Evolutionary conservation across 2,113 vertebrate species (phyloP), one percentile per base, ranked within the genome.

Genomic region (Mohoua ochrocephala): DNA sequence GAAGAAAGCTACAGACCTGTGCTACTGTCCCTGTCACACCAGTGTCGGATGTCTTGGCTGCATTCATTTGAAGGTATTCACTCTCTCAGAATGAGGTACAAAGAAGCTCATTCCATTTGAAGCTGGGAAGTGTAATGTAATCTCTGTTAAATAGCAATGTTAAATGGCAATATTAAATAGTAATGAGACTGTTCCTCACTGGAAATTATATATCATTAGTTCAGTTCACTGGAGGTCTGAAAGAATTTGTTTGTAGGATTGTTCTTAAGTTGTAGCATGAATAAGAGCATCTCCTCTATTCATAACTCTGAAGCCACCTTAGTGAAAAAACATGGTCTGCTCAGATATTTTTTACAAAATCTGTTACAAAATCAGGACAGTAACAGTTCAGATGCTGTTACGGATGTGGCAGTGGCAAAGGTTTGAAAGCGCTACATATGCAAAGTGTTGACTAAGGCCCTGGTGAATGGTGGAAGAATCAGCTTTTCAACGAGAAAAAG

Each of bases 11-110:
- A 54, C 7, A 1, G 1, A 74, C 7, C 14, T 39, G 7, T 7
- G 13, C 35, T 35, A 13, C 45, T 69, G 22, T 42, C 33, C 28
- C 35, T 56, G 33, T 41, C 0, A 0, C 17, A 28, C 30, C 47
- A 26, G 15, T 18, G 45, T 44, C 1, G 0, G 10, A 20, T 84
- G 28, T 41, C 65, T 47, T 52, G 41, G 30, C 35, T 82, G 53
- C n/a, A 64, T 60, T 82, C 60, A 52, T 69, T 20, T 56, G 28
- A 75, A 71, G 65, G 7, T 53, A 15, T 30, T 73, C 16, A 11
- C 45, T 52, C 17, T 49, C 17, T 65, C 4, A 9, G 31, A 57
- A 57, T 6, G n/a, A 65, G 17, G 22, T 71, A 39, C 31, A 65
- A 84, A 86, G 41, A 18, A 53, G 3, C 2, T 4, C 33, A 69